phyloP scores from a whole-genome alignment of 2,113 vertebrate species.

The Candoia aspera region DNA sequence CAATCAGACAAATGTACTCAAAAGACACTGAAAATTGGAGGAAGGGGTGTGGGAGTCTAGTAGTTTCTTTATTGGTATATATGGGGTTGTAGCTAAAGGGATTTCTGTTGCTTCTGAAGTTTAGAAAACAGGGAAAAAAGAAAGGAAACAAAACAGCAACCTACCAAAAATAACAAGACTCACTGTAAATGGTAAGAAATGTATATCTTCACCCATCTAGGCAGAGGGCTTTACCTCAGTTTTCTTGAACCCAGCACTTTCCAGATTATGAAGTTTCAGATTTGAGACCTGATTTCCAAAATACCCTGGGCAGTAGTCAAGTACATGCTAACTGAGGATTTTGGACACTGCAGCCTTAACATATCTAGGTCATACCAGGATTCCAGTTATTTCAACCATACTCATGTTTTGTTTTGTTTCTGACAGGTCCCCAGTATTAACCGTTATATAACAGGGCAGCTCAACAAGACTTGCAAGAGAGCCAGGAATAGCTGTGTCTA shows the following conservation, averaged over 20 bases:
- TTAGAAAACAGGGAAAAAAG: neutral
- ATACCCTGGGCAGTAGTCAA: neutral
- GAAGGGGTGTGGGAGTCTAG: neutral
- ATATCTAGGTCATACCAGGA: neutral
- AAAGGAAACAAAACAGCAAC: neutral
- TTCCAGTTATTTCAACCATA: neutral
- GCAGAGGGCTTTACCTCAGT: neutral
- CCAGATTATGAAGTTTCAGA: neutral
- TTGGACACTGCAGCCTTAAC: neutral
- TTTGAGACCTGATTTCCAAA: neutral
- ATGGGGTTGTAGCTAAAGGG: neutral
- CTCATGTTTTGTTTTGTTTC: neutral
- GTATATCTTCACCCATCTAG: neutral
- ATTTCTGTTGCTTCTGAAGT: neutral
- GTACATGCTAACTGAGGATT: neutral
- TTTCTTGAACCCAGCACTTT: neutral
- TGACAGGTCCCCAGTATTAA: neutral
- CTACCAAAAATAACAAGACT: neutral
- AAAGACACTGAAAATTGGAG: neutral
- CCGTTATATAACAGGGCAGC: neutral
- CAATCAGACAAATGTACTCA: neutral
- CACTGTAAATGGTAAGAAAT: neutral
- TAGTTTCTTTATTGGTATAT: neutral
- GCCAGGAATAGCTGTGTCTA: neutral
- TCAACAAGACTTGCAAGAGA: neutral